Evolutionary conservation across 2,888 invertebrate genomes (phyloP).

Genomic region (Tolmerus cingulatus): DNA sequence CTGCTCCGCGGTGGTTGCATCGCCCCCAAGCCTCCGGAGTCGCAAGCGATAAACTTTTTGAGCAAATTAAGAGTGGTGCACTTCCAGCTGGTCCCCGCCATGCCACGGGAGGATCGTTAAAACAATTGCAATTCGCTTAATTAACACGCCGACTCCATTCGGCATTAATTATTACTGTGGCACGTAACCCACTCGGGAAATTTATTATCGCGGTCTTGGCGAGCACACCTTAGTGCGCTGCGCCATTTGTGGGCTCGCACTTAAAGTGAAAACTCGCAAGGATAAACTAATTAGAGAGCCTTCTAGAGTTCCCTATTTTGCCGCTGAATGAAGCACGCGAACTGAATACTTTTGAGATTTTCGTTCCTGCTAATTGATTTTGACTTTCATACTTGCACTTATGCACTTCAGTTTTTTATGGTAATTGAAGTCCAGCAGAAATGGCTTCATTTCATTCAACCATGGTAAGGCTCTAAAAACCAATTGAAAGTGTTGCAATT

Average conservation of each 20-base stretch:
- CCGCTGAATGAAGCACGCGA: neutral
- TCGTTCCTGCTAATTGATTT: neutral
- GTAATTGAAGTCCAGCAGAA: neutral
- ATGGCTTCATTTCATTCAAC: neutral
- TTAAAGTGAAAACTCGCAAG: neutral
- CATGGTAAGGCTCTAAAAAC: neutral
- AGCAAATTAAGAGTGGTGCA: slow-evolving; percentile 3
- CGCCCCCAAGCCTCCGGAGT: neutral
- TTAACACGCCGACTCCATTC: slow-evolving; percentile 3
- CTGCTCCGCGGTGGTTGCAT: neutral
- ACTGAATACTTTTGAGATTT: neutral
- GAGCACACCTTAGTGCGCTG: neutral
- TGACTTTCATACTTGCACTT: neutral
- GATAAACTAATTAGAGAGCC: slow-evolving; percentile 27
- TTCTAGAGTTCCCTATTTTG: neutral
- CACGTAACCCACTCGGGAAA: neutral
- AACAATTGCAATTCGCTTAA: slow-evolving; percentile 5
- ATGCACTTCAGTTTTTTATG: neutral
- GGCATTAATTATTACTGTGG: slow-evolving; percentile 28
- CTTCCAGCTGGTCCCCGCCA: neutral
- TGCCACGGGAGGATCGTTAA: neutral
- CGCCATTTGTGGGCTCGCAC: neutral
- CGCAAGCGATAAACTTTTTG: neutral
- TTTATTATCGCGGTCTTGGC: neutral
- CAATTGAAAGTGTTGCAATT: neutral